Conservation (phyloP, 2,113 vertebrate species). For the Dendropsophus ebraccatus region DNA sequence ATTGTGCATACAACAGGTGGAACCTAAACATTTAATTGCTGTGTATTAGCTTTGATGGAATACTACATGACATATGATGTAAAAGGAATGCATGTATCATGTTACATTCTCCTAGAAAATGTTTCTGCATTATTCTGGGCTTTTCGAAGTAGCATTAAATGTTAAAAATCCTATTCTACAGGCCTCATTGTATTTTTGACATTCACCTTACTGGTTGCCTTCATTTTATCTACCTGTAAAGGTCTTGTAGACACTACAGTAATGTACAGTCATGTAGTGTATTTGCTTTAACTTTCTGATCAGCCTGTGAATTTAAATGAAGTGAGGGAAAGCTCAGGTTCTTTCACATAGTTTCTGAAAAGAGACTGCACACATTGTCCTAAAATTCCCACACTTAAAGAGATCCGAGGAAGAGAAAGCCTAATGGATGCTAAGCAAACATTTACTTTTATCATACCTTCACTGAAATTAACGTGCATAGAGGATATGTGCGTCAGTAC, state of each 20-base stretch:
- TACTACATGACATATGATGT: neutral
- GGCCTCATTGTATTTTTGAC: neutral
- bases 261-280: neutral
- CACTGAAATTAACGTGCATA: neutral
- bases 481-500: neutral
- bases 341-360: neutral
- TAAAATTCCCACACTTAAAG: slow-evolving; percentile 40
- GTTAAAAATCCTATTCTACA: neutral
- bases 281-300: neutral
- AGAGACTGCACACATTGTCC: slow-evolving; percentile 18
- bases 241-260: neutral
- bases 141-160: neutral
- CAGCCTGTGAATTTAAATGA: slow-evolving; percentile 21
- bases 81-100: neutral
- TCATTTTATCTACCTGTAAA: rapidly evolving
- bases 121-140: neutral
- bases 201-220: neutral
- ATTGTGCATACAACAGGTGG: neutral
- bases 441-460: neutral
- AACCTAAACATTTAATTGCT: neutral
- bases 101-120: neutral
- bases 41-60: neutral
- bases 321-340: slow-evolving; percentile 27
- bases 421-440: neutral
- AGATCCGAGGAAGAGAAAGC: neutral